Evolutionary conservation across 2,113 vertebrate genomes (phyloP), one percentile per base, ranked within the genome.

Genomic region (Turdus rufiventris): DNA sequence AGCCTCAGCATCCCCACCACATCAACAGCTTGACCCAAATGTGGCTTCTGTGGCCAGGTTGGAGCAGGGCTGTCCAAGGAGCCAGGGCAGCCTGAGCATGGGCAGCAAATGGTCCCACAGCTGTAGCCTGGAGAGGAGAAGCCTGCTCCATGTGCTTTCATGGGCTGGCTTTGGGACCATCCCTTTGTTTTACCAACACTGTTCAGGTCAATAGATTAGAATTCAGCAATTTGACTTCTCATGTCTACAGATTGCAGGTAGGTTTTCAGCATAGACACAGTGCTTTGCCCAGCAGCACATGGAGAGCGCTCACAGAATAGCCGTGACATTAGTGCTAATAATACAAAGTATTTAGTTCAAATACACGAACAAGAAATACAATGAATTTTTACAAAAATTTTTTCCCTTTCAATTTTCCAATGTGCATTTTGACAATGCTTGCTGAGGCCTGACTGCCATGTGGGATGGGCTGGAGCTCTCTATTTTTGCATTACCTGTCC

Each of bases 111-210:
- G 0, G 4, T 26, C 33, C 45, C 24, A 23, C 5, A 78, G 34
- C 34, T 15, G 33, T 67, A 75, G 14, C 29, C 42, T 21, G 34
- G 58, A 20, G 48, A 36, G 63, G 48, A 36, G 63, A 63, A 34
- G 3, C 11, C 53, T 36, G 3, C 14, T 54, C 25, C 4, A 0
- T 25, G 36, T 31, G 28, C 25, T 24, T 25, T 25, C 74, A 11
- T 5, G 19, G 18, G 20, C 38, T 38, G 0, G 0, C 13, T 6
- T 51, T 11, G n/a, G 50, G 36, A 68, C 25, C 66, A 38, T 16
- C 18, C 16, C 34, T 51, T 61, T 0, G 0, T 16, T 13, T 40
- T 45, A 14, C 18, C 26, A 42, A 5, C 19, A 4, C 14, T 15
- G 2, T 60, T 66, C 73, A 78, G 20, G 24, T 31, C 57, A 19